Conservation (phyloP, 2,113 vertebrate species). For the Scolopax mira region DNA sequence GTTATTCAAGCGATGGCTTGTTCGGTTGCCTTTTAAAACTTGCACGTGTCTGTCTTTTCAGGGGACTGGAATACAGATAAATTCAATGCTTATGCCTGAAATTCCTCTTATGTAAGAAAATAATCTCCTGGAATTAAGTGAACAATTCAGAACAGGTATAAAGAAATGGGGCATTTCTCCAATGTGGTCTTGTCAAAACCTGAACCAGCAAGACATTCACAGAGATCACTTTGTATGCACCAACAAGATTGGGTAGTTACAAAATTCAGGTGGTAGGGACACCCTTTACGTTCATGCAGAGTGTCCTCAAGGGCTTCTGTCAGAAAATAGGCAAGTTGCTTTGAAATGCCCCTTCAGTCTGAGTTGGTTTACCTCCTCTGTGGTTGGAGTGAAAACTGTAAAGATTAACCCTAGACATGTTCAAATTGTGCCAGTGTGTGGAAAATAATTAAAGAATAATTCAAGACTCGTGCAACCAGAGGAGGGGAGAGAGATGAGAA, state of each 20-base stretch:
- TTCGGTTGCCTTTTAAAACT: neutral
- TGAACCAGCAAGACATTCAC: neutral
- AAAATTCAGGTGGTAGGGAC: neutral
- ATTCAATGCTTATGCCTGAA: neutral
- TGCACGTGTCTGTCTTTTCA: neutral
- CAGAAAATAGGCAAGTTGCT: neutral
- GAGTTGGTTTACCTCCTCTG: accelerated
- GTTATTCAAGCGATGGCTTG: neutral
- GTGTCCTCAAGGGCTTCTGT: neutral
- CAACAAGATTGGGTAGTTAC: neutral
- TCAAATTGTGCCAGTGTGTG: neutral
- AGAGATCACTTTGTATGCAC: neutral
- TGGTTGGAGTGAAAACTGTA: neutral
- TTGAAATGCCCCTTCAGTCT: neutral
- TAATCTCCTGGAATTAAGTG: neutral
- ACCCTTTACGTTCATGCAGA: neutral
- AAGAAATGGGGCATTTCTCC: neutral
- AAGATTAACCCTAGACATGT: neutral
- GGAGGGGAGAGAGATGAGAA: too few species aligned
- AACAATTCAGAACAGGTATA: neutral
- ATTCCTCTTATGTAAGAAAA: neutral
- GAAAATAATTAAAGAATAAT: neutral
- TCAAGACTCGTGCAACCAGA: neutral
- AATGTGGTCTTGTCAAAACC: neutral
- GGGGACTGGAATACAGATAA: neutral